Base-by-base conservation (phyloP, 2,113 vertebrate genomes). In the Epinephelus fuscoguttatus region DNA sequence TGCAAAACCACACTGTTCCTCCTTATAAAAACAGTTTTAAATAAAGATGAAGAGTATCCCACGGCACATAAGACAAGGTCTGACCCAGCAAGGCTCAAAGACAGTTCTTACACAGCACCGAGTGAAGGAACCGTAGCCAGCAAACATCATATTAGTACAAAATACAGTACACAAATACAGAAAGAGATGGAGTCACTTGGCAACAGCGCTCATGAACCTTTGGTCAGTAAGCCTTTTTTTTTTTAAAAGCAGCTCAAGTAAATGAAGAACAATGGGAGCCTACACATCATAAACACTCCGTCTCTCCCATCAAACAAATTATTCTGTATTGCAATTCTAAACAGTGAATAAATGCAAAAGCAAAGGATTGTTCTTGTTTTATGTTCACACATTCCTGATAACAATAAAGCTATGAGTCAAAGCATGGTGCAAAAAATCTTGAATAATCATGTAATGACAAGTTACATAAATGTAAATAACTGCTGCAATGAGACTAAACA, bases 1-100 rank as follows among this genome's bases (percentile, higher is more conserved):
- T 96, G 95, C 95, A 96, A 94, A 92, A 91, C 91, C 93, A 92
- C 91, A 92, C 87, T 88, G 85, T 91, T 93, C 90, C 91, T 94
- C 91, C 88, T 90, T 88, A 89, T 93, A 92, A 88, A 92, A 94
- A 93, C 86, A 90, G 74, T 78, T 95, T 94, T 94, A 95, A 96
- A 96, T 95, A 94, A 94, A 94, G 94, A 92, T 93, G 91, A 89
- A 93, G 82, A 85, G 76, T 87, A 93, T 91, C 87, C 90, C 92
- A 93, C 73, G 85, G 81, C 93, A 94, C 90, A 91, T 70, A 87
- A 84, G 89, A 93, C 90, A 82, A 56, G 74, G 88, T 88, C 84
- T 88, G 90, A 90, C 92, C 90, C 84, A 82, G 86, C 60, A 53
- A 84, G 93, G 94, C 94, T 95, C 92, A 90, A 86, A 90, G 73